phyloP scores from a whole-genome alignment of 2,797 vertebrate species.

The Chaetodon trifasciatus region DNA sequence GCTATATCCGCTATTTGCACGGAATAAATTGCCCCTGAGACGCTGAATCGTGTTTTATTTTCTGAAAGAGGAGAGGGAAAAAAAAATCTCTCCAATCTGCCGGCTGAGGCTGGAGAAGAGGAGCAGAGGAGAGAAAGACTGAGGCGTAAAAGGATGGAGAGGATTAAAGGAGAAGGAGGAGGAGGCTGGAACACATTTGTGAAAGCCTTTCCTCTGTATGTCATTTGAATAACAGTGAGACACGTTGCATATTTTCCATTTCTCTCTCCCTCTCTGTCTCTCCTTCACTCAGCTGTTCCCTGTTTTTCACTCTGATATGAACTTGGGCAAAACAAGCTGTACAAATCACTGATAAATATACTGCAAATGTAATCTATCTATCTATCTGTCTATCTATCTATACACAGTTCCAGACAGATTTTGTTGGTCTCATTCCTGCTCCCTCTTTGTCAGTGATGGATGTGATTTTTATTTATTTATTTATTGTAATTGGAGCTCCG shows the following conservation, averaged over 20 bases:
- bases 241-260: constrained; percentile 28
- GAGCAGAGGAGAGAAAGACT: constrained; percentile 53
- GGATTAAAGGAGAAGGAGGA: constrained; percentile 61
- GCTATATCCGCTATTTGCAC: constrained; percentile 61
- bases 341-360: background rate
- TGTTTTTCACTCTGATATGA: background rate
- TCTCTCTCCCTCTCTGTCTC: background rate
- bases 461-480: constrained; percentile 22
- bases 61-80: constrained; percentile 12
- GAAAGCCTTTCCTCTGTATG: constrained; percentile 56
- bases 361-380: constrained; percentile 1
- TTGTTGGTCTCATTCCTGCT: background rate
- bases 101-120: constrained; percentile 52
- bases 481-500: constrained; percentile 49
- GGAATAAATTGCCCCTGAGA: constrained; percentile 67
- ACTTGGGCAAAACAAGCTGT: background rate
- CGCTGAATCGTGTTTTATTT: constrained; percentile 57
- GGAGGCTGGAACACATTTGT: constrained; percentile 56
- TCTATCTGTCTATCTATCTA: constrained; percentile 20
- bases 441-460: constrained; percentile 37
- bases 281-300: background rate
- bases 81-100: constrained; percentile 33
- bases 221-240: constrained; percentile 71
- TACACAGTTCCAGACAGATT: constrained; percentile 17
- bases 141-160: constrained; percentile 66